Evolutionary conservation across 2,113 vertebrate genomes (phyloP), one percentile per base, ranked within the genome.

Genomic region (Eolophus roseicapilla): DNA sequence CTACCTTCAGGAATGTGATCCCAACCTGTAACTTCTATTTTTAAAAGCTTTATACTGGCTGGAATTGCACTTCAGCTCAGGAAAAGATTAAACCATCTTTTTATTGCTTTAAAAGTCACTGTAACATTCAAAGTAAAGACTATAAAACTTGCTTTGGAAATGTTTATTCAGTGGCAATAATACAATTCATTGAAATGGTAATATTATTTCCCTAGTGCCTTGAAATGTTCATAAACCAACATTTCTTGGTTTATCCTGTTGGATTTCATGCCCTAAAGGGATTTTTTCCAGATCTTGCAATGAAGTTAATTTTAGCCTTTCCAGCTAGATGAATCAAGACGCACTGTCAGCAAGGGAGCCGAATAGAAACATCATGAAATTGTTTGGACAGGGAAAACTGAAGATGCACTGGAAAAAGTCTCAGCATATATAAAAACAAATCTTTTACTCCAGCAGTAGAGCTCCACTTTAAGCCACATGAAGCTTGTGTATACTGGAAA

Each of bases 91-190:
- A 95, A 70, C 57, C 29, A 49, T 41, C 68, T 46, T 96, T 92
- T 94, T 91, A 93, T 88, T 95, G 74, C 80, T 78, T 93, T 91
- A 91, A 97, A 96, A 94, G 74, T 94, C 87, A 94, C 76, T 29
- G 19, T 88, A 92, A 91, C 52, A 50, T 95, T 92, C 49, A 73
- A 96, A 96, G 80, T 20, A 86, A 88, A 64, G 60, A 77, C 79
- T 95, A 57, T 86, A 91, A 94, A 88, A 60, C 17, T 88, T 90
- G 39, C 79, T 92, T 88, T 92, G 93, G 93, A 96, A 96, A 96
- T 94, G 78, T 97, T 97, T 97, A 96, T 94, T 94, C 94, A 94
- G 88, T 88, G 89, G 95, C 83, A 94, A 92, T 90, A 91, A 95
- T 64, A 96, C 57, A 73, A 93, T 82, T 91, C 55, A 86, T 71